These are phyloP conservation scores for Gastrophysa polygoni DNA, from an alignment of 2,888 invertebrate genomes.

Conservation along the genomic window DNA sequence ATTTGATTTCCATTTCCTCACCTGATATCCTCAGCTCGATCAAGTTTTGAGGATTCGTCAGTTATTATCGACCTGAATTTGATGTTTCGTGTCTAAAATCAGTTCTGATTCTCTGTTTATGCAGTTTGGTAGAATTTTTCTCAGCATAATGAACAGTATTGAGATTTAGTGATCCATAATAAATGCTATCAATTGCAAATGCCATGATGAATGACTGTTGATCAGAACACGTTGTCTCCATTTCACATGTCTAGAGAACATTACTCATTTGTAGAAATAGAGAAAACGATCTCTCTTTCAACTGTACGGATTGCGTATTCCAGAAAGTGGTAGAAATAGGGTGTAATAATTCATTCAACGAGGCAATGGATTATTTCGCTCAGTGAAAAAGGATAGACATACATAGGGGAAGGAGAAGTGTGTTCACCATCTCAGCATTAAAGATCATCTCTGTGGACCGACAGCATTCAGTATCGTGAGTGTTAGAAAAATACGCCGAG, in stretches of 20 bases:
- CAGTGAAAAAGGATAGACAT: neutral
- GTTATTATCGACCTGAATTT: too few relatives aligned
- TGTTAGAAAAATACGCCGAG: too few relatives aligned
- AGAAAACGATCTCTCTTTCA: neutral
- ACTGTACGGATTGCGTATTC: neutral
- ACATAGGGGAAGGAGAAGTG: neutral
- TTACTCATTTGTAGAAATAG: neutral
- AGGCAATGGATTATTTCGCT: neutral
- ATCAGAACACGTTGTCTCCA: neutral
- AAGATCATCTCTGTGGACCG: too few relatives aligned
- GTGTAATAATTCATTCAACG: neutral
- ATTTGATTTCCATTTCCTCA: too few relatives aligned
- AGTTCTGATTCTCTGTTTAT: too few relatives aligned
- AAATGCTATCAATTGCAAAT: neutral
- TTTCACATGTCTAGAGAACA: neutral
- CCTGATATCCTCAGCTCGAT: too few relatives aligned
- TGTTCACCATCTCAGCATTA: too few relatives aligned
- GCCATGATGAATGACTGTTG: neutral
- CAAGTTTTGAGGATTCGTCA: too few relatives aligned
- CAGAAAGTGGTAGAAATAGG: neutral
- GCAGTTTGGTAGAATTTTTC: too few relatives aligned
- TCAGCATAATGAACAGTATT: too few relatives aligned
- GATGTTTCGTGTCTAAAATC: too few relatives aligned
- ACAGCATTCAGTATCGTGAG: too few relatives aligned
- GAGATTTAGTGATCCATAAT: neutral